Conservation (phyloP, 2,113 vertebrate genomes). For the Platysteira castanea region DNA sequence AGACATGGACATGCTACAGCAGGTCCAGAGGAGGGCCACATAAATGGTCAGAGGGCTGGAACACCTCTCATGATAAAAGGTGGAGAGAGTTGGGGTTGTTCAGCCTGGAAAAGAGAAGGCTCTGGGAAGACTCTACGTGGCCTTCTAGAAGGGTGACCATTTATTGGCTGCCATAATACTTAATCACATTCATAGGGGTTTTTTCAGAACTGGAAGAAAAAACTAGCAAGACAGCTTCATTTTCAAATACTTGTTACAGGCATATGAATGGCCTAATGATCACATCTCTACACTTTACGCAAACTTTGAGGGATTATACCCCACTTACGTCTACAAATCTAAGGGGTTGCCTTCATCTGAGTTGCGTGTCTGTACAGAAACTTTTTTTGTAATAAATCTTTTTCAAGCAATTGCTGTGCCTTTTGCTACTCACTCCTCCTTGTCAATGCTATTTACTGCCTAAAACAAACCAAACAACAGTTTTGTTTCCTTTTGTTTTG, state of each 20-base stretch:
- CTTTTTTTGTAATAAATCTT: background rate
- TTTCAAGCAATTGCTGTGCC: background rate
- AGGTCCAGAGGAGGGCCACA: background rate
- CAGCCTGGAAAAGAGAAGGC: background rate
- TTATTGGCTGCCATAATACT: background rate
- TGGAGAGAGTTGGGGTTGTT: background rate
- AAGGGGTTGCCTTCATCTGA: background rate
- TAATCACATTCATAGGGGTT: background rate
- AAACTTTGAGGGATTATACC: background rate
- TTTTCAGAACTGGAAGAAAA: background rate
- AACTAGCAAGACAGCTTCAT: background rate
- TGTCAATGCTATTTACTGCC: background rate
- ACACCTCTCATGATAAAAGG: background rate
- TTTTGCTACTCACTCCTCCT: background rate
- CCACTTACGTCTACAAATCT: background rate
- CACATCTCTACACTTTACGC: fast-evolving
- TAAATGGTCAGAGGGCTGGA: background rate
- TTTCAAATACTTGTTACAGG: background rate
- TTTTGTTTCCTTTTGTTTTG: background rate
- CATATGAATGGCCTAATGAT: background rate
- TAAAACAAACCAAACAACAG: background rate
- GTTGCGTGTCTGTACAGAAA: background rate
- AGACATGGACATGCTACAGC: background rate
- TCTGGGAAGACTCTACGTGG: fast-evolving
- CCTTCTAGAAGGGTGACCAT: background rate